Evolutionary conservation across 2,888 invertebrate genomes (phyloP).

Genomic region (Xylota sylvarum): DNA sequence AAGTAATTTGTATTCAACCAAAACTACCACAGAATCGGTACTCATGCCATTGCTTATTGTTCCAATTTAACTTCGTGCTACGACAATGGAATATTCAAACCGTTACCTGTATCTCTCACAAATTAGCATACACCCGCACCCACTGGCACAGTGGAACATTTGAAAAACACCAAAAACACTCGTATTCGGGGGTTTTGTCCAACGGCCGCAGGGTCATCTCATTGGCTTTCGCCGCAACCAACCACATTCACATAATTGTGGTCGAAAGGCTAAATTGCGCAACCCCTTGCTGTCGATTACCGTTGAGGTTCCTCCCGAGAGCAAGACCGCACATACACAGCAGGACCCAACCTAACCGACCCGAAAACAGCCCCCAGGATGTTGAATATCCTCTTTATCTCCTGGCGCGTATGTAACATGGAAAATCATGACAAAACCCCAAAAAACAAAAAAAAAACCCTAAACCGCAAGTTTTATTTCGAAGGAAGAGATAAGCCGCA

Average conservation of each 20-base stretch:
- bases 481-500: slow-evolving; percentile 39
- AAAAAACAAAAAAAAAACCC: slow-evolving; percentile 21
- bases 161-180: slow-evolving; percentile 58
- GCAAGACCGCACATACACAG: neutral
- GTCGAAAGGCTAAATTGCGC: slow-evolving; percentile 54
- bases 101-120: slow-evolving; percentile 56
- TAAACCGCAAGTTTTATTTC: slow-evolving; percentile 28
- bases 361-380: slow-evolving; percentile 24
- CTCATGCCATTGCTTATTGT: slow-evolving; percentile 46
- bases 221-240: slow-evolving; percentile 56
- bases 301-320: slow-evolving; percentile 22
- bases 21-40: slow-evolving; percentile 42
- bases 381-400: slow-evolving; percentile 51
- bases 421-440: slow-evolving; percentile 11
- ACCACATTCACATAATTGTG: slow-evolving; percentile 68
- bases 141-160: slow-evolving; percentile 29
- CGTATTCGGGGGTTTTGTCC: slow-evolving; percentile 38
- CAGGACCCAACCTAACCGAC: neutral
- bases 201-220: slow-evolving; percentile 56
- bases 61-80: slow-evolving; percentile 63
- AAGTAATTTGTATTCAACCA: slow-evolving; percentile 62
- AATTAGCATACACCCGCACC: slow-evolving; percentile 52
- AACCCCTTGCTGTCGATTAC: slow-evolving; percentile 43
- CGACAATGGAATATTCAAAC: slow-evolving; percentile 66
- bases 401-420: slow-evolving; percentile 20